Base-by-base conservation (phyloP, 2,113 vertebrate genomes). In the Vicugna pacos region DNA sequence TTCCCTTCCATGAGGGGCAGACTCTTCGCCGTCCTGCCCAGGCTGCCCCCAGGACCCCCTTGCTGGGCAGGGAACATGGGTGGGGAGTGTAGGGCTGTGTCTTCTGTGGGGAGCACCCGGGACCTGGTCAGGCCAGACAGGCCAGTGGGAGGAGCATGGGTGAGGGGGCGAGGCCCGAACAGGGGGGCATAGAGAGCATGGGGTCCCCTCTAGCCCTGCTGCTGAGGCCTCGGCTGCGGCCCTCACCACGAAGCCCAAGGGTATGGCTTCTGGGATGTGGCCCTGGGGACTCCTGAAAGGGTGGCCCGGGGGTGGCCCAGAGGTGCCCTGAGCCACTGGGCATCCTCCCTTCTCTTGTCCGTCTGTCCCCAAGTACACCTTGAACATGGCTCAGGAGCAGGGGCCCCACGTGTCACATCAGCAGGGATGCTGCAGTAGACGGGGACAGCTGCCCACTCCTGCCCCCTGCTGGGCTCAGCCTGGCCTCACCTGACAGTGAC, bases 11-110 rank as follows among this genome's bases (percentile, higher is more conserved):
- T 3, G 50, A 8, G 8, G 84, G 22, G 30, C 0, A 14, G 38
- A 24, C 0, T 0, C 85, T 17, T 1, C 5, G 54, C 8, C 9
- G 0, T 8, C 9, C 1, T 17, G 20, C 38, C 5, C 11, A 13
- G 77, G 14, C 24, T 5, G 54, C 35, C 32, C 50, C 2, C 60
- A 5, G 2, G 30, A 19, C 17, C 32, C 54, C 11, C 20, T 22
- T 3, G 8, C 4, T 24, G 50, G 50, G n/a, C 19, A 24, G 64
- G 72, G 46, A 17, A 30, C 26, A 0, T 15, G 72, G 42, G 3
- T 54, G 52, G 46, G 26, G 26, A 17, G 72, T 24, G 11, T 30
- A 5, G 8, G 15, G 22, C 56, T 3, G 12, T 10, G 30, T 19
- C 38, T n/a, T 48, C 54, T 28, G 0, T 46, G 52, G 3, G 35